Evolutionary conservation across 2,797 vertebrate species (phyloP).

Genomic region (Acropternis orthonyx): DNA sequence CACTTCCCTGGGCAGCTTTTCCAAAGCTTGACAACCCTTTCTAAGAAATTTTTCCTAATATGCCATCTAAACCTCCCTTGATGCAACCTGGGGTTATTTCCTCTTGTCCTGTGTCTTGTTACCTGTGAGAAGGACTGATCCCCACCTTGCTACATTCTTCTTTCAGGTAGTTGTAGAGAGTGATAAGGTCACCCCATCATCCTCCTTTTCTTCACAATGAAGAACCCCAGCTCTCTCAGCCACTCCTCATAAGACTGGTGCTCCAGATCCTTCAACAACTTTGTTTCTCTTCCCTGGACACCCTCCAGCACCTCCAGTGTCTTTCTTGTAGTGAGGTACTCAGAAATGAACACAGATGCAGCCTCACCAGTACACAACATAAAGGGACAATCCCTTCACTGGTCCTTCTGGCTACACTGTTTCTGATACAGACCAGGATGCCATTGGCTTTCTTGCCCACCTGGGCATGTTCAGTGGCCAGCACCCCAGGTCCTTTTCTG

Average conservation of each 20-base stretch:
- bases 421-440: background rate
- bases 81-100: background rate
- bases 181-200: background rate
- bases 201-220: background rate
- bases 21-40: background rate
- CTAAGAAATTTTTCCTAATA: background rate
- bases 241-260: background rate
- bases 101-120: background rate
- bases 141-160: background rate
- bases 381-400: background rate
- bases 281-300: background rate
- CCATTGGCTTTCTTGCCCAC: background rate
- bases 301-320: fast-evolving
- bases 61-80: background rate
- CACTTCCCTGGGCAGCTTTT: background rate
- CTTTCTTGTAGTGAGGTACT: background rate
- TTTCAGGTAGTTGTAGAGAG: background rate
- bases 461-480: background rate
- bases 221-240: background rate
- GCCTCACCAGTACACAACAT: background rate
- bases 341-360: background rate
- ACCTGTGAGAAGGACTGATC: background rate
- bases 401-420: background rate
- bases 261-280: background rate
- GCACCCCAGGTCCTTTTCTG: background rate